Percentiles rank a stretch among this genome's conserved stretches.
These are phyloP conservation scores for Onychomys torridus DNA, from an alignment of 2,797 vertebrate species.

Conservation along the genomic window DNA sequence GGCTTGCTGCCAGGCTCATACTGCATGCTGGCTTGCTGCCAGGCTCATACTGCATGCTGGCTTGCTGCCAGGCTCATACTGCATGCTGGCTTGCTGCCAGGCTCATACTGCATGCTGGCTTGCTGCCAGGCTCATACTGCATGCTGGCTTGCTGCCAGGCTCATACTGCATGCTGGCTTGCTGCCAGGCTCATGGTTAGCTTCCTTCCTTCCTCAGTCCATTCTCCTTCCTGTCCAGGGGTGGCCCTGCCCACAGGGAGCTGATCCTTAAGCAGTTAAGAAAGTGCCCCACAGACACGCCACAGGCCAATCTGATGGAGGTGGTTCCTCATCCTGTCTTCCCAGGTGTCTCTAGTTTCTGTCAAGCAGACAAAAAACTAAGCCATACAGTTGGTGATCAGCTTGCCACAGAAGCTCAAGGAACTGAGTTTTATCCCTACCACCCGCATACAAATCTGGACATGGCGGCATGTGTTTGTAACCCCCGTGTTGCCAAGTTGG, in stretches of 20 bases:
- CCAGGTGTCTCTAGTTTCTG: background rate
- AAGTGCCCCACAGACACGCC: background rate
- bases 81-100: too few relatives aligned
- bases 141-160: background rate
- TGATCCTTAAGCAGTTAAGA: background rate
- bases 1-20: background rate
- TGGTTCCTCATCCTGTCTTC: background rate
- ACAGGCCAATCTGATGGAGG: too few relatives aligned
- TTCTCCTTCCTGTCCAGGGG: background rate
- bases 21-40: too few relatives aligned
- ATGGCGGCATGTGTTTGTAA: background rate
- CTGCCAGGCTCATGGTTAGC: background rate
- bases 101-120: too few relatives aligned
- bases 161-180: too few relatives aligned
- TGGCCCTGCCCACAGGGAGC: background rate
- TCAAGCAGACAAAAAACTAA: background rate
- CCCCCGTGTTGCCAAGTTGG: background rate
- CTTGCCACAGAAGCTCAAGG: background rate
- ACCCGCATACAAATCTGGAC: background rate
- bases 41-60: too few relatives aligned
- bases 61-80: too few relatives aligned
- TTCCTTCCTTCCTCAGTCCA: background rate
- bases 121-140: too few relatives aligned
- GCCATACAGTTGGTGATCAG: background rate
- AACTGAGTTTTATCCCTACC: background rate